Evolutionary conservation across 2,797 vertebrate species (phyloP), one percentile per base, ranked within the genome.

Genomic region (Labroides dimidiatus): DNA sequence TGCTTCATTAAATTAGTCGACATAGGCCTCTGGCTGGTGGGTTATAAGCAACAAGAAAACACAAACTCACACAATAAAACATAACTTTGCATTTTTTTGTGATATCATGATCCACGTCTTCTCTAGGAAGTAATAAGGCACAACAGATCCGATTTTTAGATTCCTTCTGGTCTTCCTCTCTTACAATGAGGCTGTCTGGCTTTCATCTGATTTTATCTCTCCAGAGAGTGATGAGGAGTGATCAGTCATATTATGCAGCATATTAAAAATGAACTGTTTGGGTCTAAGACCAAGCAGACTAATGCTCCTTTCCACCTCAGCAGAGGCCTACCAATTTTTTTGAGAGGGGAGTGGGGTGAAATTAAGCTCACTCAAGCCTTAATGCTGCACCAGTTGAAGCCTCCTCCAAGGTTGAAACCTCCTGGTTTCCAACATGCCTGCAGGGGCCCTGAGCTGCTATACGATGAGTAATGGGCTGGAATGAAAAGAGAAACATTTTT

Each of bases 131-230:
- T 36, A 65, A 43, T 57, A 51, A 30, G 15, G 75, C 11, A 45
- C 3, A 54, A 21, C 54, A 72, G 61, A 67, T 76, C 59, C 64
- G 37, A 80, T 63, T 74, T 27, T 73, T 57, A 37, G 48, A 75
- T 21, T 23, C 68, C 49, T 53, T 83, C 77, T 86, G 69, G 37
- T 66, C 67, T 82, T 78, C 45, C 50, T 79, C 69, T 70, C 16
- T 39, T 61, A 54, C 45, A 72, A 37, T 21, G 41, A 61, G 61
- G 54, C 48, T 56, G 79, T 71, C 84, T 89, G 85, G 63, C 19
- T 85, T 80, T 42, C 74, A 77, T 90, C 86, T 81, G 44, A 52
- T 61, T 57, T 52, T 1, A 80, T 87, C 62, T 86, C 67, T 84
- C 86, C 15, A 33, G 30, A 8, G 8, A 33, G 30, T 1, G 30